Base-by-base conservation (phyloP, 92 coral and sea anemone genomes). In the Bergia puertoricense region DNA sequence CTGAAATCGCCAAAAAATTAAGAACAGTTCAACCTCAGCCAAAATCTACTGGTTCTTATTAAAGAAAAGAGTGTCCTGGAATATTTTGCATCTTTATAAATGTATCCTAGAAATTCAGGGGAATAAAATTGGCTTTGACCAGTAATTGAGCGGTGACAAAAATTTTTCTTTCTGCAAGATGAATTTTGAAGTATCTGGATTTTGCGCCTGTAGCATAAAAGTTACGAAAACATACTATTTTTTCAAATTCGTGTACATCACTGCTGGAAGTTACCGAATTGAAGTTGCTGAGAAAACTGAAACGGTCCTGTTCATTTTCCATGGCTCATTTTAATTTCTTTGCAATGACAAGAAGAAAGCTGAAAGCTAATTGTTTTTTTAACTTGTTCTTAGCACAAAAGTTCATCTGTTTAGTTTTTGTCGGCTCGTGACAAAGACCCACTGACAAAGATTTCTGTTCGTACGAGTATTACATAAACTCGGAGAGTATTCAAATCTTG, bases 321-420 rank as follows among this genome's bases (percentile, higher is more conserved):
- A 14, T 76, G n/a, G 80, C 15, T 42, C 22, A 2, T 36, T 76
- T 15, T 41, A 39, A 50, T 22, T 8, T 74, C 45, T 74, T 74
- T 37, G 22, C 45, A 41, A 39, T 39, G 15, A 76, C 16, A 76
- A 11, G 80, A 76, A 40, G 14, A 13, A 18, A 39, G 43, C 3
- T 37, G 8, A 11, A 74, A 74, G 16, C 77, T 16, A 74, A 30
- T 30, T 77, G 16, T 59, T n/a, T 77, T 45, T 68, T 77, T 9
- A 23, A 48, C 67, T 76, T 76, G 80, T 74, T 74, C 77, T 74
- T 48, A 74, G 40, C 79, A 41, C 79, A 74, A 74, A 40, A n/a
- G 80, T 42, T 42, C 42, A 22, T 62, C 77, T 30, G 16, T 22
- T 73, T 16, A 11, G 40, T 2, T 40, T 73, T 73, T 73, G 77